Evolutionary conservation across 2,113 vertebrate species (phyloP).

Genomic region (Passer domesticus): DNA sequence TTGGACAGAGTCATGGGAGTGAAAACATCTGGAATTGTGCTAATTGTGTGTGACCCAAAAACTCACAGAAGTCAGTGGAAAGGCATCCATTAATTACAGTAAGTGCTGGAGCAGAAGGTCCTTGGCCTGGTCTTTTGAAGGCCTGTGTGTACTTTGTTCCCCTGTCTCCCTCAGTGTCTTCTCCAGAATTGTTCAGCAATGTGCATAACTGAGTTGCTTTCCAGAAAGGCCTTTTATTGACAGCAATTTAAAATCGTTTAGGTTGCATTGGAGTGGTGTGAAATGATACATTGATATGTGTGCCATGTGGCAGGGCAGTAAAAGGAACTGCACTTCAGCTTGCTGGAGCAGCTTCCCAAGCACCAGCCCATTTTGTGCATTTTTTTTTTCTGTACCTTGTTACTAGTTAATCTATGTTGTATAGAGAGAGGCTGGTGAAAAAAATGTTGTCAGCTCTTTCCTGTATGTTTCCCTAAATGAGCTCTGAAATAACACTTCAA

Average conservation of each 20-base stretch:
- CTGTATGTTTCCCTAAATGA: background rate
- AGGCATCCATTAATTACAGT: background rate
- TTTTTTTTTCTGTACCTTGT: background rate
- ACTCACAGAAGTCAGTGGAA: background rate
- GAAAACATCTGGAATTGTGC: background rate
- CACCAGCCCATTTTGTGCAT: background rate
- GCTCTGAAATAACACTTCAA: background rate
- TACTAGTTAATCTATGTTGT: background rate
- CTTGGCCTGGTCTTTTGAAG: background rate
- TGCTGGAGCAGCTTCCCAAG: background rate
- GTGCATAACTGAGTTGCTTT: background rate
- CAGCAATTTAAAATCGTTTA: background rate
- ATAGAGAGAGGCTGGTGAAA: background rate
- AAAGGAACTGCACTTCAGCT: background rate
- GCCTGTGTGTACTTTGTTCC: background rate
- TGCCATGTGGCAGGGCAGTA: background rate
- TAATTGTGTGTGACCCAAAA: background rate
- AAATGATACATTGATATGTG: background rate
- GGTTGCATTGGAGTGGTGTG: background rate
- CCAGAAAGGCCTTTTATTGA: background rate
- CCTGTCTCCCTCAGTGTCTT: background rate
- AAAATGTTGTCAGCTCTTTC: background rate
- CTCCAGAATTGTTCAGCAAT: background rate
- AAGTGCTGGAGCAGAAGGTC: background rate
- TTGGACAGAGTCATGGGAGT: background rate